Evolutionary conservation across 1,140 invertebrate species (phyloP), one percentile per base, ranked within the genome.

Genomic region (Tetranychus cinnabarinus): DNA sequence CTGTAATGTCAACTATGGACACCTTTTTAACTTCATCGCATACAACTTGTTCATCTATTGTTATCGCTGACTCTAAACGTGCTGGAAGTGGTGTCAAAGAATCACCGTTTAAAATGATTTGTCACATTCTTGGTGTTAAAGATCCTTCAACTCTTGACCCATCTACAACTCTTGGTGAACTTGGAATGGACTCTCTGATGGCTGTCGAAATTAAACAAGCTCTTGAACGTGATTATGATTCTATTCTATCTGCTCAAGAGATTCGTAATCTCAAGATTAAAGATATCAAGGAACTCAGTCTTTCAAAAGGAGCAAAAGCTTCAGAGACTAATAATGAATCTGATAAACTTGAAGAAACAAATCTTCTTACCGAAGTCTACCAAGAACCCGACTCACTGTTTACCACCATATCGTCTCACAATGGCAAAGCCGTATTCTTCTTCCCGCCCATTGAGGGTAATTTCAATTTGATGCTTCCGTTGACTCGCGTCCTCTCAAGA

Each of bases 111-210:
- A 67, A 69, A 48, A 65, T 70, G 46, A 67, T 76, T 2, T 68
- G 67, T 7, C 68, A 71, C 61, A 72, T 76, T 61, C 62, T 76
- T 31, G 74, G 74, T 70, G 72, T 79, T 47, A 77, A 79, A 92
- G 87, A 86, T 56, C 74, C 91, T 59, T 87, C 91, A 61, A 82
- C 81, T 56, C 76, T 93, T 3, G 82, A 84, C 58, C 73, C 78
- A 46, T 77, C 79, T 7, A 77, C 82, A 1, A 85, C 80, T 34
- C 73, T 97, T 10, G 85, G 85, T 15, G 91, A 97, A 70, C 77
- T 97, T 13, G 92, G 92, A 56, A 87, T 97, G 80, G 93, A 97
- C 69, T 95, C 89, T 0, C 74, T 97, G 45, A 96, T 97, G 90
- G 88, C 87, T 59, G 88, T 92, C 0, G 92, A 97, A 76, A 88